Base-by-base conservation (phyloP, 2,113 vertebrate genomes). In the Ptilorrhoa leucosticta region DNA sequence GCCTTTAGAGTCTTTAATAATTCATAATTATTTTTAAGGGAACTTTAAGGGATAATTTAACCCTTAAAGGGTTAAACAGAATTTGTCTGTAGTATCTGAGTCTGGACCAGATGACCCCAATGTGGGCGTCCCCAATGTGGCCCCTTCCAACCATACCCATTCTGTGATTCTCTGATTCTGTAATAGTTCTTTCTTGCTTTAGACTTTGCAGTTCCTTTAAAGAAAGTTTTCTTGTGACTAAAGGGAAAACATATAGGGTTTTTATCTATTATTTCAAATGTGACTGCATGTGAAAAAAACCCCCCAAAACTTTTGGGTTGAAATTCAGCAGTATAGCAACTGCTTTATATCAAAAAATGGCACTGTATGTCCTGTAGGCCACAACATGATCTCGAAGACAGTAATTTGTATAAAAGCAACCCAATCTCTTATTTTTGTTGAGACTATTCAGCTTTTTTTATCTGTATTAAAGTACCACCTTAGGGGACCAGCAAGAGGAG, bases 401-500 rank as follows among this genome's bases (percentile, higher is more conserved):
- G 8, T 30, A 20, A 7, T 54, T 60, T 78, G 33, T 39, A 13
- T 71, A 79, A 64, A 54, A 45, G 33, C 48, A 58, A 24, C 31
- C 7, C 17, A 39, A 1, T 27, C 12, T 72, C 40, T 61, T 23
- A 15, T 26, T 90, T 72, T 15, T 71, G 6, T 63, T 14, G 18
- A 50, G 77, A 47, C 13, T 44, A 7, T 73, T 86, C 42, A 63
- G 9, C 45, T 23, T 87, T 26, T 39, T 54, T 56, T 42, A 14
- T 48, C 68, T 64, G 19, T n/a, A 33, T 45, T 66, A 33, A 75
- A 73, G 13, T 22, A 47, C 24, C 37, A 20, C 35, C 7, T 40
- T 40, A 54, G 31, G 33, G 82, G 37, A 58, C 10, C 27, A 21
- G 6, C 0, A 0, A 53, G 57, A 28, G 30, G 19, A 8, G 12